Evolutionary conservation across 2,797 vertebrate species (phyloP), one percentile per base, ranked within the genome.

Genomic region (Heterohyrax brucei): DNA sequence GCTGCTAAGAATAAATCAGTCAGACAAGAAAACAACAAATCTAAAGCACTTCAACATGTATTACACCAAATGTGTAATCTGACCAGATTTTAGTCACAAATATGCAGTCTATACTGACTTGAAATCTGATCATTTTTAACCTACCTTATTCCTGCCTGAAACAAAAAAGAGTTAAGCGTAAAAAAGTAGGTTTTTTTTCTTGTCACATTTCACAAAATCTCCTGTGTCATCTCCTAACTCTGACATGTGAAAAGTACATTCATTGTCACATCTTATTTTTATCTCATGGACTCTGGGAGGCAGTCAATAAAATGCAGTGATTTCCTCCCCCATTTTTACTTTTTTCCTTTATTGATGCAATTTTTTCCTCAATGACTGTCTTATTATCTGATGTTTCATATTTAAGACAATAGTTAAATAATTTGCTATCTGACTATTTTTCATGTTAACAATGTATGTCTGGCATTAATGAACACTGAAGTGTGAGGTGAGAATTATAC

Each of bases 251-350:
- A 89, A 91, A 76, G 10, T 77, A 12, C 28, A 62, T 89, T 62
- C 92, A 88, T 81, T 39, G 18, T 73, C 44, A 26, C 13, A 33
- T 80, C 50, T 91, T 61, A 73, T 68, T 91, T 78, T 26, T 64
- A 87, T 62, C 46, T 95, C 48, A 44, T 61, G 28, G 87, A 89
- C 33, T 81, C 94, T 70, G 26, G 56, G 30, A 89, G 50, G n/a
- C 66, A 62, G 24, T 33, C 28, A 66, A 48, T 21, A 93, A 26
- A 88, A 94, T n/a, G 5, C 22, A 73, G 6, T 50, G 28, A 77
- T 89, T 91, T 28, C 1, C 21, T 2, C 16, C 53, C 5, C 75
- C 59, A 70, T 28, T 89, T 89, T 78, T 68, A 56, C 75, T 83
- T 70, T 81, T 50, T 12, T 6, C 53, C 77, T 91, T 87, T 61